These are phyloP conservation scores for Cephalopterus ornatus DNA, from an alignment of 2,113 vertebrate species.

Conservation along the genomic window DNA sequence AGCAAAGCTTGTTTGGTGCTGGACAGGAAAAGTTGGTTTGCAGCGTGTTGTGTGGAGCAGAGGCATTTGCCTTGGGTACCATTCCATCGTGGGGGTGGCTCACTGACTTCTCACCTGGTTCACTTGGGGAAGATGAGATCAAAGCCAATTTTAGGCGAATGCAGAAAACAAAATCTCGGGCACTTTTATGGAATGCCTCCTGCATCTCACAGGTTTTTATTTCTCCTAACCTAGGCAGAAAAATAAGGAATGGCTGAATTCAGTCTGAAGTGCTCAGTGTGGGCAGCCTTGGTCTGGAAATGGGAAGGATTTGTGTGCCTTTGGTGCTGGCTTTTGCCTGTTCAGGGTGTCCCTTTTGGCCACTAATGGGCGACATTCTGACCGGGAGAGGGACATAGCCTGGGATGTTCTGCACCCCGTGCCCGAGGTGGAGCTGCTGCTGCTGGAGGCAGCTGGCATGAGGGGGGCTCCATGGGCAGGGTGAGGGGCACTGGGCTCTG, in stretches of 20 bases:
- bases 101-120: background rate
- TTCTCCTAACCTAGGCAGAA: background rate
- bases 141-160: background rate
- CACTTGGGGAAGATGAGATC: background rate
- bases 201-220: background rate
- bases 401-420: background rate
- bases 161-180: background rate
- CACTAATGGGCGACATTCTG: fast-evolving
- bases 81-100: background rate
- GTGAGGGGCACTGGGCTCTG: fast-evolving
- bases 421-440: background rate
- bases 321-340: background rate
- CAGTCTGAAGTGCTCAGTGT: fast-evolving
- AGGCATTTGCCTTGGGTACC: background rate
- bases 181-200: background rate
- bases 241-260: background rate
- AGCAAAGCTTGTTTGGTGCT: background rate
- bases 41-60: background rate
- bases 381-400: background rate
- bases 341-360: background rate
- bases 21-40: slow-evolving; percentile 1
- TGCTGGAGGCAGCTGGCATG: fast-evolving
- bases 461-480: background rate
- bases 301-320: background rate
- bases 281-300: background rate